phyloP scores from a whole-genome alignment of 2,797 vertebrate genomes.

The Chloroceryle inda region DNA sequence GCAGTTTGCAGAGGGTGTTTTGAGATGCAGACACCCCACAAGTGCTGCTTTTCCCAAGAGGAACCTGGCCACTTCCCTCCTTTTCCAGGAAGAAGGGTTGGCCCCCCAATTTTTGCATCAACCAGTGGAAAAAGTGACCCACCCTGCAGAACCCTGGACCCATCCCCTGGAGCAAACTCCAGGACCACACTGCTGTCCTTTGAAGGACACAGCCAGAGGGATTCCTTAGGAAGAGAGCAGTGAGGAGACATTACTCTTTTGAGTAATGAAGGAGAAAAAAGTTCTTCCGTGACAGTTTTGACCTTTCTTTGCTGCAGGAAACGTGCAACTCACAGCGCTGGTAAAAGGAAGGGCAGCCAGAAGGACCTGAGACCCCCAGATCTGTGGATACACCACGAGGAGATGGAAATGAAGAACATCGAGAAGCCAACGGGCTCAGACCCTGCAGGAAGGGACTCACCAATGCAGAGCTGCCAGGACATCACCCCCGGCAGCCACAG shows the following conservation, averaged over 20 bases:
- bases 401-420: conserved; percentile 97
- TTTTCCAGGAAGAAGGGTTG: neutral
- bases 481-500: conserved; percentile 91
- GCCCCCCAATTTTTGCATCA: neutral
- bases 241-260: neutral
- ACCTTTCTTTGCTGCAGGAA: conserved; percentile 81
- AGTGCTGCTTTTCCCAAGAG: neutral
- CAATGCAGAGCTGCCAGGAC: conserved; percentile 91
- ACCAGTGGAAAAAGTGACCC: neutral
- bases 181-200: neutral
- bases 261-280: neutral
- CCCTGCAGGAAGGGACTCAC: conserved; percentile 84
- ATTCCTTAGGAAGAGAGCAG: neutral
- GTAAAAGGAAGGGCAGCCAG: conserved; percentile 94
- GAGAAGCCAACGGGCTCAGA: conserved; percentile 87
- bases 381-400: conserved; percentile 97
- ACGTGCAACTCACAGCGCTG: conserved; percentile 89
- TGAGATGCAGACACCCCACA: no score
- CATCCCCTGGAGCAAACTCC: neutral
- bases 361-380: conserved; percentile 95
- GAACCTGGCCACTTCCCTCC: neutral
- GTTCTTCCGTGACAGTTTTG: neutral
- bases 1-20: no score
- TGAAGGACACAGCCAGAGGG: neutral
- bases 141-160: neutral